phyloP scores from a whole-genome alignment of 2,113 vertebrate genomes.

The Trematocara unimaculatum region DNA sequence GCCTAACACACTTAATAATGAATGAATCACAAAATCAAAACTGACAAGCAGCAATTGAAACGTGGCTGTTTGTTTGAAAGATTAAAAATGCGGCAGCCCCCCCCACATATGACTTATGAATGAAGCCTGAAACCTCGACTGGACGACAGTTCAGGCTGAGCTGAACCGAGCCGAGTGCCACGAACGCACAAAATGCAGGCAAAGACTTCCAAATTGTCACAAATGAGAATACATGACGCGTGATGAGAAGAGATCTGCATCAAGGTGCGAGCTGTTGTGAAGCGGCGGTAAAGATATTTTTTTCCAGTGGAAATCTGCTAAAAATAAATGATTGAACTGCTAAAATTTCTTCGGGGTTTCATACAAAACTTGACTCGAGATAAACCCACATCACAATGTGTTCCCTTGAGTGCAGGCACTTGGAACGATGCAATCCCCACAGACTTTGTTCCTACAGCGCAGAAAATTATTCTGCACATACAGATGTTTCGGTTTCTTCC shows the following conservation, averaged over 20 bases:
- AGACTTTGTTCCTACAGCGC: not conserved
- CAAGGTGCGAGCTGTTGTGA: not conserved
- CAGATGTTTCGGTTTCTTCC: not conserved
- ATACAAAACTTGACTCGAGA: not conserved
- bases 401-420: not conserved
- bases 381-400: not conserved
- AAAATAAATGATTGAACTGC: not conserved
- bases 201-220: not conserved
- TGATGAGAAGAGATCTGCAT: not conserved
- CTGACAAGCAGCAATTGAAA: constrained; percentile 71
- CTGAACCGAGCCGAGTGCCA: not conserved
- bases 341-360: constrained; percentile 5
- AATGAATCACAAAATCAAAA: constrained; percentile 70
- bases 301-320: not conserved
- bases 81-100: constrained; percentile 62
- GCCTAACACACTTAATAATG: constrained; percentile 62
- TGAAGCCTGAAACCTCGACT: constrained; percentile 33
- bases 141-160: not conserved
- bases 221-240: not conserved
- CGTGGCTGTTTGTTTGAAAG: constrained; percentile 54
- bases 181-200: not conserved
- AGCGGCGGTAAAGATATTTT: not conserved
- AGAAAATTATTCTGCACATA: not conserved
- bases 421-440: constrained; percentile 19
- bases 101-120: constrained; percentile 54